Evolutionary conservation across 2,888 invertebrate genomes (phyloP), one percentile per base, ranked within the genome.

Genomic region (Azorinus chamasolen): DNA sequence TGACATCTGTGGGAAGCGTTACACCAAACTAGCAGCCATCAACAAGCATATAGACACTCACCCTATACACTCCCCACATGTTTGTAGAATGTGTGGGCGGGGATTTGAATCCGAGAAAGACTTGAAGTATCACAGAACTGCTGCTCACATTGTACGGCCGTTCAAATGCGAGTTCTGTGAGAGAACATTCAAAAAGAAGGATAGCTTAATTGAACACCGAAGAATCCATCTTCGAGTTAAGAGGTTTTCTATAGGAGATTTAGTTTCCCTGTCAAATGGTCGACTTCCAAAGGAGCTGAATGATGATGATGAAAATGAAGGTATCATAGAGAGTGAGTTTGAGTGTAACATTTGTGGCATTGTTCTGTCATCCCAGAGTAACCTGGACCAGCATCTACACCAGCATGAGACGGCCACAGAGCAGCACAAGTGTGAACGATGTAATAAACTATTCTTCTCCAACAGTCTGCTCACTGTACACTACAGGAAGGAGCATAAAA

Each of bases 31-130:
- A 2, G 71, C 70, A 16, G 71, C 68, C 16, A 81, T 81, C 16
- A 78, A 75, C 45, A 81, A 78, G 43, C 81, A 81, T 45, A 75
- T 81, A n/a, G 81, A 81, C 63, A 81, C 81, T 6, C 81, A 81
- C 27, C 81, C 81, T 16, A 75, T 81, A 27, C 81, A 81, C 48
- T 64, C 78, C 18, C 81, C 81, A 4, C 72, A 75, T 53, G 81
- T 81, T 10, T 81, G 81, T 46, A 45, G 81, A 6, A 81, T 81
- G 81, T 81, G 81, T 54, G 81, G 81, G 0, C 71, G 81, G 14
- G 81, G 81, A 2, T 81, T 81, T 27, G 77, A 75, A 2, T 46
- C 57, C 1, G 81, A 81, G 46, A 78, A 74, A 51, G 81, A 81
- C 6, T 46, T 81, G 43, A 71, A 72, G 24, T 68, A 65, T 22